Base-by-base conservation (phyloP, 2,113 vertebrate species). In the Polypterus bichir region DNA sequence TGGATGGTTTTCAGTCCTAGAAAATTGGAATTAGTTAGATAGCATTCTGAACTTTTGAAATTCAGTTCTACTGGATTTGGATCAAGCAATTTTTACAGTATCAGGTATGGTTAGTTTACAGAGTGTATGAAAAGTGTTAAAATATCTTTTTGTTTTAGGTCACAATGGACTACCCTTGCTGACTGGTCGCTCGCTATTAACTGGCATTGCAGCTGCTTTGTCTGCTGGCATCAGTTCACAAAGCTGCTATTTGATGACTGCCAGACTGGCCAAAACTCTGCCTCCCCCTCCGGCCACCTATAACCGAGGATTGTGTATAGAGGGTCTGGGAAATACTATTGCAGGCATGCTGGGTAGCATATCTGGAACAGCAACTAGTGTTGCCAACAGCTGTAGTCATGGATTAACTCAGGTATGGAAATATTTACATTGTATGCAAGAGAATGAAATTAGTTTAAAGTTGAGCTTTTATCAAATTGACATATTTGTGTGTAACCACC, bases 241-340 rank as follows among this genome's bases (percentile, higher is more conserved):
- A 67, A 77, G 83, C 64, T 89, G 88, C 70, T 90, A 92, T 0
- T 67, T 88, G 62, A 62, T 91, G 58, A 87, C 85, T 0, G 69
- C 81, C 45, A 75, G 73, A 61, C 70, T 86, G 57, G 65, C 88
- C 68, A 70, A 5, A 59, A 73, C 68, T 46, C 77, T 85, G 1
- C 56, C 6, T 5, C 79, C 79, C 1, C 81, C 85, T 3, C 54
- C 73, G 0, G 66, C 83, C 0, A 72, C 86, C 47, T 88, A 76
- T 68, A 91, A 81, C 75, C 76, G 90, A 3, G 90, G 89, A 0
- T 77, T 92, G 56, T 80, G 79, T 66, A 49, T 60, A 8, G 89
- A 92, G 68, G 91, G 87, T 2, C 55, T 91, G 57, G 82, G 86
- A 58, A 89, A 78, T 67, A 67, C 89, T 57, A 69, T 91, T 56